phyloP scores from a whole-genome alignment of 1,140 invertebrate genomes.

The Lepidurus arcticus region DNA sequence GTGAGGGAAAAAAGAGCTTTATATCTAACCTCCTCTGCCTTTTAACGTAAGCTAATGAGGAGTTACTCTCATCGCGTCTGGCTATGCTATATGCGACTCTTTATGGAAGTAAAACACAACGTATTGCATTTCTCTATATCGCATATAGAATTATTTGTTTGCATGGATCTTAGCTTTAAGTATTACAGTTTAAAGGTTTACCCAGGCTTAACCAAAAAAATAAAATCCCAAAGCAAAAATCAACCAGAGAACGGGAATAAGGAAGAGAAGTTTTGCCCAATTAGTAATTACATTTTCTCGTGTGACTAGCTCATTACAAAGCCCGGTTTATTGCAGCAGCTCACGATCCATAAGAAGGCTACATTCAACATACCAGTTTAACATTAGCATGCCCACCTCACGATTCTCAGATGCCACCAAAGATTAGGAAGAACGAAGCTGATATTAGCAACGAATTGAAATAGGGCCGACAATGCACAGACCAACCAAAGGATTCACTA shows the following conservation, averaged over 20 bases:
- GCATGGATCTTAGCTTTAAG: background rate
- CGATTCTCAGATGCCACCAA: background rate
- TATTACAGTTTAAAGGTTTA: background rate
- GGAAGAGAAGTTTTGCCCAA: background rate
- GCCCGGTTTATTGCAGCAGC: conserved; percentile 2
- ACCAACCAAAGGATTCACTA: background rate
- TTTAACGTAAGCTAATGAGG: background rate
- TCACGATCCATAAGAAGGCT: conserved; percentile 13
- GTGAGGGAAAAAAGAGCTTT: background rate
- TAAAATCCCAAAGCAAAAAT: background rate
- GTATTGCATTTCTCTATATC: background rate
- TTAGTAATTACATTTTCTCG: conserved; percentile 16
- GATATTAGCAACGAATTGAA: background rate
- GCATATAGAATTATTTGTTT: background rate
- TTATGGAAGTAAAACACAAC: conserved; percentile 1
- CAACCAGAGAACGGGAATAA: background rate
- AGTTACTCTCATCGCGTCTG: background rate
- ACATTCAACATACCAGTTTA: conserved; percentile 15
- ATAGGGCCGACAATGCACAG: background rate
- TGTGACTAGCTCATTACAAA: conserved; percentile 22
- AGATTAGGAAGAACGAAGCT: conserved; percentile 19
- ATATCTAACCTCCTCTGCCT: background rate
- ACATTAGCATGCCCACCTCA: conserved; percentile 3
- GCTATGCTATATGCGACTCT: background rate
- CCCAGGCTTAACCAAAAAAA: background rate